A percentile compares a stretch with the other conserved stretches of the same genome.
Evolutionary conservation across 92 coral and sea anemone species (phyloP).

Genomic region (Bergia sp.): DNA sequence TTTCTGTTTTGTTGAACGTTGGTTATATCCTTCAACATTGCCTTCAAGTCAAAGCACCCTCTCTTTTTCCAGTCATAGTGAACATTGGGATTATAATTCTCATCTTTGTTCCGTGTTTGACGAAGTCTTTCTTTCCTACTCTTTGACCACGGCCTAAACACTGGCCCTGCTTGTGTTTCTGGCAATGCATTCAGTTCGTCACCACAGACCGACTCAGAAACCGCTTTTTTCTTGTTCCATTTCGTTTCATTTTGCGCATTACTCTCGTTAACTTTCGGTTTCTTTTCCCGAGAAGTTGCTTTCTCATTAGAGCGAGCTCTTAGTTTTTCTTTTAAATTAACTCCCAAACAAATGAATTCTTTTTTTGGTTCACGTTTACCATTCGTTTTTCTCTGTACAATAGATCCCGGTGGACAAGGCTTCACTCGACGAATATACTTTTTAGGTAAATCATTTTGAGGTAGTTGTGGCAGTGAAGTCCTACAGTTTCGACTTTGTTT

Average conservation of each 20-base stretch:
- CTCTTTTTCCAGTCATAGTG: slow-evolving; percentile 51
- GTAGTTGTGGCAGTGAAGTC: neutral
- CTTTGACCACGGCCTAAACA: slow-evolving; percentile 47
- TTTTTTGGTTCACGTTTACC: neutral
- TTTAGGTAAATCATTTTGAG: slow-evolving; percentile 8
- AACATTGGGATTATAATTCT: slow-evolving; percentile 1
- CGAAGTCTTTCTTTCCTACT: slow-evolving; percentile 40
- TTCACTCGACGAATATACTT: slow-evolving; percentile 16
- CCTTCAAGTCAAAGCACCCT: slow-evolving; percentile 52
- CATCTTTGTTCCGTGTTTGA: neutral
- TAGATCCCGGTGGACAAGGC: slow-evolving; percentile 39
- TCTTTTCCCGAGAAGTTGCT: neutral
- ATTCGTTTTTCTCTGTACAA: slow-evolving; percentile 14
- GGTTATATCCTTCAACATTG: slow-evolving; percentile 49
- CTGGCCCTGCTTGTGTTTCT: neutral
- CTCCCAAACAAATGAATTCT: slow-evolving; percentile 18
- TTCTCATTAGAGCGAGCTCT: neutral
- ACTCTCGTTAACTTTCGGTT: neutral
- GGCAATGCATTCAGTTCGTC: neutral
- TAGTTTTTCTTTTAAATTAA: neutral
- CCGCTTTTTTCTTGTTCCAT: neutral
- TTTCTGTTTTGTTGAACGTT: slow-evolving; percentile 41
- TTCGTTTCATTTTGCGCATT: neutral
- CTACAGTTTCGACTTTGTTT: neutral
- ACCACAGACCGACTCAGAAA: slow-evolving; percentile 16